Base-by-base conservation (phyloP, 30 jellyfish, hydroid and myxozoan species). In the Sanderia malayensis region DNA sequence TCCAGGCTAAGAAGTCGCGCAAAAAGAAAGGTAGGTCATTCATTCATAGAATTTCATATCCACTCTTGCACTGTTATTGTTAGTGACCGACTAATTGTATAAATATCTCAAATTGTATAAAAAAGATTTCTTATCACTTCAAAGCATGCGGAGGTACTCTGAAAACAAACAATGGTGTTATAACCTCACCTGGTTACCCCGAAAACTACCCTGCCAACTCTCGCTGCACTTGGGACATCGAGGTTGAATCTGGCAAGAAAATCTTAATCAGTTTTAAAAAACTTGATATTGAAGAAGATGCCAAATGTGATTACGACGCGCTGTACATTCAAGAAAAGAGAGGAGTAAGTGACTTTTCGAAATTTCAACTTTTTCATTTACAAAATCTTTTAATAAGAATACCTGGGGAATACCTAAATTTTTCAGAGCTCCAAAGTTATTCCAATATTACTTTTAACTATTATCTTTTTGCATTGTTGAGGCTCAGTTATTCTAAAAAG, bases 101-200 rank as follows among this genome's bases (percentile, higher is more conserved):
- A n/a, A n/a, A n/a, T n/a, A n/a, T n/a, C n/a, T n/a, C n/a, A n/a
- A n/a, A n/a, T n/a, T n/a, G n/a, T n/a, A n/a, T n/a, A n/a, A n/a
- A n/a, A n/a, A n/a, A n/a, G n/a, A n/a, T n/a, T 9, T 49, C 18
- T 49, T 19, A 4, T 49, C 22, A 23, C 15, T 41, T 61, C 26
- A 17, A 47, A 80, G 92, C 84, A 10, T 80, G 92, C 52, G 92
- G 92, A 10, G 92, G 92, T 10, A 22, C 73, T 0, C 34, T 67
- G 24, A 41, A 30, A 58, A 81, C 29, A n/a, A 27, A 34, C 7
- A 23, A 31, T 22, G 96, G 96, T 18, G 86, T 49, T 17, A 57
- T 87, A 25, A 41, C 78, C 10, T 70, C 94, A 10, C 96, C 96
- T 19, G 76, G 76, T 32, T 87, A 62, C 80, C 96, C 96, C 1